Conservation (phyloP, 1,140 invertebrate genomes). For the Brachionus koreanus region DNA sequence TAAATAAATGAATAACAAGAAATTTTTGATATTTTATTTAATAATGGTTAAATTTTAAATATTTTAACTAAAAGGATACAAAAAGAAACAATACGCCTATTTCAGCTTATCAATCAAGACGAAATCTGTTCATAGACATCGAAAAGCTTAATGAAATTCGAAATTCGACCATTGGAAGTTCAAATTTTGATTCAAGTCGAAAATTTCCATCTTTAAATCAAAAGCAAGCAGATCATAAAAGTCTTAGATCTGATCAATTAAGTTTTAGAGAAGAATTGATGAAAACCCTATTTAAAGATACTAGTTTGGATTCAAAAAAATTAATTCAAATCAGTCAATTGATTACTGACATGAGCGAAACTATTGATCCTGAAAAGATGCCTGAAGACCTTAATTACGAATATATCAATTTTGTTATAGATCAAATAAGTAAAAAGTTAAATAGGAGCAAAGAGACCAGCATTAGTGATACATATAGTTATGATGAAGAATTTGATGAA, state of each 20-base stretch:
- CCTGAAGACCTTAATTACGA: neutral
- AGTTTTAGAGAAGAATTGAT: neutral
- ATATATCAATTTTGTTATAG: neutral
- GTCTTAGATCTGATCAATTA: neutral
- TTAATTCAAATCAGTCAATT: conserved; percentile 1
- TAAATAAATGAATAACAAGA: no score
- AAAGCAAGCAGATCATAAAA: neutral
- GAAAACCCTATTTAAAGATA: neutral
- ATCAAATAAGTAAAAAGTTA: neutral
- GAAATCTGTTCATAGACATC: neutral
- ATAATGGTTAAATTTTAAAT: no score
- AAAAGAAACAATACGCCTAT: conserved; percentile 19
- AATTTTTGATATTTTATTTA: no score
- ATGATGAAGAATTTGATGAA: neutral
- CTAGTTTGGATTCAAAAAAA: neutral
- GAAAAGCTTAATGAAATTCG: neutral
- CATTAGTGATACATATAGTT: neutral
- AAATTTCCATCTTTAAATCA: neutral
- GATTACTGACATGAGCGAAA: neutral
- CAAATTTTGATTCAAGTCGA: neutral
- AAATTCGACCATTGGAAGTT: neutral
- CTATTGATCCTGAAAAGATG: neutral
- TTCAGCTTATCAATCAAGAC: neutral
- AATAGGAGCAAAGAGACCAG: neutral
- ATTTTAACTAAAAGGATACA: neutral